Percentiles rank a stretch among this genome's conserved stretches.
Evolutionary conservation across 1,140 invertebrate genomes (phyloP).

Genomic region (Hydropsyche tenuis): DNA sequence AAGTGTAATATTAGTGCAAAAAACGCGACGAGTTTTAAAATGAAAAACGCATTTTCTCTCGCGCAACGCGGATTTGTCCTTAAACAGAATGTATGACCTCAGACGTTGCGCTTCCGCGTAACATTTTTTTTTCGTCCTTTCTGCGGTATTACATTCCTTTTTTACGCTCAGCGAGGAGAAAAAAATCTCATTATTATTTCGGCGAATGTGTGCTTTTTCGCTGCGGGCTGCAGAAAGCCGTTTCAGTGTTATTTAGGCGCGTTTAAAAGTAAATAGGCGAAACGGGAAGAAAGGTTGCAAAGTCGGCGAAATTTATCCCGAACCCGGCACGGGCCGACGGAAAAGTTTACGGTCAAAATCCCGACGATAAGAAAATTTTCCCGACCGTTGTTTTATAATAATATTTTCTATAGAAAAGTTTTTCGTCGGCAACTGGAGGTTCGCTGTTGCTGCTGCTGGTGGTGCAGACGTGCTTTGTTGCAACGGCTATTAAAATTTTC

Average conservation of each 20-base stretch:
- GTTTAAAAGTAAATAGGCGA: constrained; percentile 27
- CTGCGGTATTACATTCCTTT: background rate
- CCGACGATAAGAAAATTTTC: constrained; percentile 21
- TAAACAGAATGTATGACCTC: constrained; percentile 13
- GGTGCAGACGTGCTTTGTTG: constrained; percentile 1
- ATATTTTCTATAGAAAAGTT: too few species aligned
- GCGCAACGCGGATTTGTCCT: constrained; percentile 4
- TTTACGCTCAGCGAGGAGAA: background rate
- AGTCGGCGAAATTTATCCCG: constrained; percentile 16
- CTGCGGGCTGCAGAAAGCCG: constrained; percentile 4
- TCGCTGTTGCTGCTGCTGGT: too few species aligned
- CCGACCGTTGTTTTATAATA: too few species aligned
- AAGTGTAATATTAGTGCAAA: too few species aligned
- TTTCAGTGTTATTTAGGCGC: constrained; percentile 22
- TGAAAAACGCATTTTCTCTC: constrained; percentile 16
- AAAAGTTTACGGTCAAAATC: constrained; percentile 8
- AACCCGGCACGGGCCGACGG: background rate
- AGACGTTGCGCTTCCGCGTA: constrained; percentile 3
- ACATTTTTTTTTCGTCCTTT: background rate
- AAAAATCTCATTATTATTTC: constrained; percentile 24
- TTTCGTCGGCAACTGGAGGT: too few species aligned
- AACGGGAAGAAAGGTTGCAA: constrained; percentile 9
- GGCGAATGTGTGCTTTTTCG: constrained; percentile 3
- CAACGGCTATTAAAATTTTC: constrained; percentile 8
- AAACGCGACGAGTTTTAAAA: too few species aligned